Evolutionary conservation across 2,888 invertebrate species (phyloP), one percentile per base, ranked within the genome.

Genomic region (Lasioglossum villosulum): DNA sequence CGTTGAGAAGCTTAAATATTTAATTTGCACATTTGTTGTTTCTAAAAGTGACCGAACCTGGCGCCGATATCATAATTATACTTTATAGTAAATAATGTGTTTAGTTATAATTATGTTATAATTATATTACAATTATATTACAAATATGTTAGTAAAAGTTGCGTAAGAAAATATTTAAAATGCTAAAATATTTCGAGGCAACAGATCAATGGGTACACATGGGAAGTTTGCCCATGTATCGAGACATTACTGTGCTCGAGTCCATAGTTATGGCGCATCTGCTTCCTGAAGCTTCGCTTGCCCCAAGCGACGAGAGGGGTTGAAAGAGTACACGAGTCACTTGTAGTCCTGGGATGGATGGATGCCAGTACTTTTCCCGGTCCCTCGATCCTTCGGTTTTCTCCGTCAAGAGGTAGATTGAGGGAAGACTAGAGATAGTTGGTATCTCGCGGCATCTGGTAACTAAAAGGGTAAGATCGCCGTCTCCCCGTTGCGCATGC

Each of bases 381-480:
- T 71, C 74, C 75, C 23, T 42, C 71, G 80, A 59, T 80, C 81
- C 73, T 81, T 78, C 78, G 74, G 74, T 89, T 87, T 86, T 86
- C 83, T 27, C 42, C 42, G 81, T 78, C 59, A 75, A 45, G 73
- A 56, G 12, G 74, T 82, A 85, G 76, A 75, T 66, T 23, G 78
- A 83, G 70, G 79, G 48, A 70, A 84, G 82, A 81, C 48, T 71
- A 73, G 83, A 82, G 81, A 82, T 87, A 83, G 81, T 59, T 74
- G 89, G 85, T 93, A 93, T 93, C 93, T 92, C 88, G 94, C 94
- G 94, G 94, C 94, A 94, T 94, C 94, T 94, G 92, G 91, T 93
- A 92, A 92, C 93, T 93, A 94, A 94, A 94, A 94, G 93, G 91
- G 91, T 90, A 91, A 91, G 92, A 93, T 93, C 93, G 93, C 77